Evolutionary conservation across 2,113 vertebrate species (phyloP), one percentile per base, ranked within the genome.

Genomic region (Terrapene triunguis): DNA sequence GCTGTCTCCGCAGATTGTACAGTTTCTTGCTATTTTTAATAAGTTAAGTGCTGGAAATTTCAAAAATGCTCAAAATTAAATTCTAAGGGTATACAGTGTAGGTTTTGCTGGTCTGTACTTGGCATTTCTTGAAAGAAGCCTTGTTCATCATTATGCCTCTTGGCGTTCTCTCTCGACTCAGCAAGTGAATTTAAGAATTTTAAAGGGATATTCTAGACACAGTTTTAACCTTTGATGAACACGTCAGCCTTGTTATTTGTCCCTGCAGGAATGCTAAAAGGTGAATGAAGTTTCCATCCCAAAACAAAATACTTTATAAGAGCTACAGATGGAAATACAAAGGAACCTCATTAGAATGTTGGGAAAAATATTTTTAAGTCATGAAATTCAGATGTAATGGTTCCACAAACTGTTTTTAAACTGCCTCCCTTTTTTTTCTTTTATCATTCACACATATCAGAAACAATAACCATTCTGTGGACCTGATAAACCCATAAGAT

Each of bases 1-100:
- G 13, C 53, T 65, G 89, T 32, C 80, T 94, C 51, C 88, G 80
- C 89, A 88, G 72, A 90, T 48, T 2, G 35, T 92, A 44, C n/a
- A 21, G 24, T 42, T 84, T 24, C 32, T 92, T 85, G 51, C 59
- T 89, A 4, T 85, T 82, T 59, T 59, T 59, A 35, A 24, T 62
- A 86, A 88, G 29, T 72, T 44, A 86, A 22, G 25, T 84, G 57
- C 57, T 29, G 27, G 57, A 27, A 32, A 29, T 59, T 29, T 59
- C 27, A 59, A 59, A 59, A 13, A 29, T 59, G 57, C 27, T 59
- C 29, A 5, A 3, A 59, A 59, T 59, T 29, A 59, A 59, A 94
- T 96, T 94, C 78, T 51, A 42, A 83, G 65, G 76, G 57, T 50
- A 88, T 95, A 88, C 57, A 54, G 24, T 84, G 54, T 65, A 84